A percentile compares a stretch with the other conserved stretches of the same genome.
Conservation (phyloP, 2,888 invertebrate species). For the Anagyrus pseudococci region DNA sequence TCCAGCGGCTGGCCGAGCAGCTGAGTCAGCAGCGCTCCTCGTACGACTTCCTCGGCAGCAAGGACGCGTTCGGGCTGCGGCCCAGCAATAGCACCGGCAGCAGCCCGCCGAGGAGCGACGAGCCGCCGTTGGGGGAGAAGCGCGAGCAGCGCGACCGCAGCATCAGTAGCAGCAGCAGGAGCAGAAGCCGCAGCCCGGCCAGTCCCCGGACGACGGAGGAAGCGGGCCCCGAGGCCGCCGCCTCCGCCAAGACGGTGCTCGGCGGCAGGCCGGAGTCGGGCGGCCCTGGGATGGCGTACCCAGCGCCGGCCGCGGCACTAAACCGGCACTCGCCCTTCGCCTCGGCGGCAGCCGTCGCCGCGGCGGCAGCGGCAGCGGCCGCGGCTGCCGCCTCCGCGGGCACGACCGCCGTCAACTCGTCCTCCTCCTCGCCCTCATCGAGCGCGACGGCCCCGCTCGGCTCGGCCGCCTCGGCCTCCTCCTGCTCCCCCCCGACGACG, state of each 20-base stretch:
- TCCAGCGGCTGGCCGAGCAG: constrained; percentile 36
- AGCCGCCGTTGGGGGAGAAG: no score
- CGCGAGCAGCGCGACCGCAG: constrained; percentile 34
- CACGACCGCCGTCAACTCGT: constrained; percentile 48
- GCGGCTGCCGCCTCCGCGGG: constrained; percentile 63
- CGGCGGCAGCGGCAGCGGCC: constrained; percentile 23
- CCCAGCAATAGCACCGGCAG: neutral
- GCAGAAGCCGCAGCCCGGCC: constrained; percentile 35
- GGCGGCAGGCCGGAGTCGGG: constrained; percentile 60
- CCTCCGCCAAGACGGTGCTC: constrained; percentile 59
- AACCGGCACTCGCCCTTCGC: constrained; percentile 57
- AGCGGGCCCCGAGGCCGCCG: constrained; percentile 35
- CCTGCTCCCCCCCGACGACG: constrained; percentile 49
- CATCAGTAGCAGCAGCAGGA: constrained; percentile 44
- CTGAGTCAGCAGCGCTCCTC: neutral
- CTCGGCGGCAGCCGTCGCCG: constrained; percentile 36
- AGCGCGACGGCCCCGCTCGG: no score
- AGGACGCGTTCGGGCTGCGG: neutral
- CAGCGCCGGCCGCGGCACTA: constrained; percentile 60
- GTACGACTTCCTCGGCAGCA: no score
- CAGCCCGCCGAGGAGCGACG: no score
- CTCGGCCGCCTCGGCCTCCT: no score
- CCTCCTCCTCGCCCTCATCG: no score
- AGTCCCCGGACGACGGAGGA: constrained; percentile 24
- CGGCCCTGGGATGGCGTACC: constrained; percentile 63